Percentiles rank a stretch among this genome's conserved stretches.
These are phyloP conservation scores for Abscondita cerata DNA, from an alignment of 2,888 invertebrate species.

Conservation along the genomic window DNA sequence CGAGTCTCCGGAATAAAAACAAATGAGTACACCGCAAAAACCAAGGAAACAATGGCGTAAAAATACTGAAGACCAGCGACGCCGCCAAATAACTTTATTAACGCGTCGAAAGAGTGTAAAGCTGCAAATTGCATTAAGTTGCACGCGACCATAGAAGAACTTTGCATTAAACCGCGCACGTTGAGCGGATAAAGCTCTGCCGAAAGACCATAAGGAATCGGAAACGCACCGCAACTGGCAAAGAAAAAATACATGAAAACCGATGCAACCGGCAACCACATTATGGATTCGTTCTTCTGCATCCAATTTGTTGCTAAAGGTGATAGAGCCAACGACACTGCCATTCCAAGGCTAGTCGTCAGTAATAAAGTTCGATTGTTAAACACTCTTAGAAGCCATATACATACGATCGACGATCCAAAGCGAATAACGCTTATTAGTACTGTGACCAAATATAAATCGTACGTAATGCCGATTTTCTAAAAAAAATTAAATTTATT, in stretches of 20 bases:
- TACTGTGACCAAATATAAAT: neutral
- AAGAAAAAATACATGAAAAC: neutral
- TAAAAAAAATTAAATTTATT: neutral
- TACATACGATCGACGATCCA: neutral
- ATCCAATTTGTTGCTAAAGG: neutral
- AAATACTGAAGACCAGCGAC: constrained; percentile 3
- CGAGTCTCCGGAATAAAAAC: constrained; percentile 7
- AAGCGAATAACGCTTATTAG: neutral
- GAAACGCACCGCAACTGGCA: neutral
- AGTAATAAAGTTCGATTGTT: neutral
- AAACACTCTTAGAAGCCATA: neutral
- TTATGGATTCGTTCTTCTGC: neutral
- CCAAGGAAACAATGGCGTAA: neutral
- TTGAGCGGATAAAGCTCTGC: constrained; percentile 3
- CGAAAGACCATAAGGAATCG: neutral
- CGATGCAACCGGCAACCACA: neutral
- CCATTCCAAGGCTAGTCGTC: neutral
- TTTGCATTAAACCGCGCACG: constrained; percentile 1
- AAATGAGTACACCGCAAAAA: neutral
- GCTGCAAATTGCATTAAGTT: constrained; percentile 6
- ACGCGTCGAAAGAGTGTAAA: neutral
- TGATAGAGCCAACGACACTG: neutral
- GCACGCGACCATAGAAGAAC: neutral
- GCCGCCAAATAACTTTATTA: neutral
- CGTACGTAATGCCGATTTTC: neutral